phyloP scores from a whole-genome alignment of 2,797 vertebrate species.

The Amblyraja radiata region DNA sequence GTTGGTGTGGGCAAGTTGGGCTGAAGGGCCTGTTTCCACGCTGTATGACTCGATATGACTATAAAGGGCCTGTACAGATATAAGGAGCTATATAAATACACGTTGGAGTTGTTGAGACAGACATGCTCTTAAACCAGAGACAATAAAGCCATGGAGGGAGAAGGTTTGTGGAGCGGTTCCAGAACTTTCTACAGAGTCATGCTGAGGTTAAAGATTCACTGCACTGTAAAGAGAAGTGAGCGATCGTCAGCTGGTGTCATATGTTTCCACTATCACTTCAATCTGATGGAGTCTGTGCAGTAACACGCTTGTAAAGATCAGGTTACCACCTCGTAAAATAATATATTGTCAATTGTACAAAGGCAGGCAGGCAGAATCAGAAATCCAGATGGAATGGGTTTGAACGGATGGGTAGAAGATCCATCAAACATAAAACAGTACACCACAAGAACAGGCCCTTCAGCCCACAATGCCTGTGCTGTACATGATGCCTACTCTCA shows the following conservation, averaged over 20 bases:
- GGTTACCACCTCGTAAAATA: not conserved
- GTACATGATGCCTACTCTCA: too few species aligned
- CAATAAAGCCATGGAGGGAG: not conserved
- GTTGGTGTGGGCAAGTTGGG: too few species aligned
- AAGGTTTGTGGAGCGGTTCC: not conserved
- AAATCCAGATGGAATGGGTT: not conserved
- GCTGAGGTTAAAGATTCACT: not conserved
- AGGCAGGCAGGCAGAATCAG: too few species aligned
- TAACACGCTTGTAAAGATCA: constrained; percentile 19
- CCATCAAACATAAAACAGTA: too few species aligned
- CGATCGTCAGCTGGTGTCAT: too few species aligned
- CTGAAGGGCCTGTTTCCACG: too few species aligned
- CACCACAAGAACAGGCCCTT: too few species aligned
- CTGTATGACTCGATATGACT: too few species aligned
- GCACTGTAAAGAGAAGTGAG: not conserved
- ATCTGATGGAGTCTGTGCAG: not conserved
- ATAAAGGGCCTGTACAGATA: not conserved
- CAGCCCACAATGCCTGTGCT: too few species aligned
- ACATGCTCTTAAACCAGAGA: not conserved
- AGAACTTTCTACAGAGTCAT: not conserved
- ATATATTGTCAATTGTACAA: not conserved
- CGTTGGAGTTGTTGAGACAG: not conserved
- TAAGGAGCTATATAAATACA: too few species aligned
- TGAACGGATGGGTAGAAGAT: too few species aligned
- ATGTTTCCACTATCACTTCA: not conserved